Percentiles rank a stretch among this genome's conserved stretches.
Conservation (phyloP, 2,888 invertebrate species). For the Pharmacophagus antenor region DNA sequence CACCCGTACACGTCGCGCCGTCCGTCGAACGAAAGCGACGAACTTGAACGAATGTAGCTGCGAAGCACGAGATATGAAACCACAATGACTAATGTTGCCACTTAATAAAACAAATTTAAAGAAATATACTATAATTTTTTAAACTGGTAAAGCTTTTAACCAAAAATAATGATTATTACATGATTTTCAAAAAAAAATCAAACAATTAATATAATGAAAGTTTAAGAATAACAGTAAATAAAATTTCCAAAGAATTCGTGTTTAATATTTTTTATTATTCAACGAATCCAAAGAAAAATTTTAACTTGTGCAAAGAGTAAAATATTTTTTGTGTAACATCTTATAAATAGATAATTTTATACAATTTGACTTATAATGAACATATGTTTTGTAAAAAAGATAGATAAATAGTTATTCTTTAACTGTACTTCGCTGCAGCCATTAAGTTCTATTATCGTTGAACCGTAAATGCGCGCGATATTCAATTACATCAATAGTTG, state of each 20-base stretch:
- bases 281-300: too few species aligned
- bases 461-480: slow-evolving; percentile 55
- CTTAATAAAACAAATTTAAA: slow-evolving; percentile 31
- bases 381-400: too few species aligned
- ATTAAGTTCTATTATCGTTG: neutral
- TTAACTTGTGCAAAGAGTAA: too few species aligned
- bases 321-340: too few species aligned
- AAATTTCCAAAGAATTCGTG: too few species aligned
- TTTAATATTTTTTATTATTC: too few species aligned
- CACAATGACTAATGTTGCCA: slow-evolving; percentile 48
- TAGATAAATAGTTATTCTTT: too few species aligned
- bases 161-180: neutral
- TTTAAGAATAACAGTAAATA: neutral
- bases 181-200: neutral
- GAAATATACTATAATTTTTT: slow-evolving; percentile 36
- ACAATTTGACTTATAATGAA: too few species aligned
- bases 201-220: neutral
- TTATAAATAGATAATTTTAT: too few species aligned
- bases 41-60: slow-evolving; percentile 61
- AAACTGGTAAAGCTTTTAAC: too few species aligned
- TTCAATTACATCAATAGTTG: slow-evolving; percentile 61
- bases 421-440: neutral
- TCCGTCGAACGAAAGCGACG: slow-evolving; percentile 71
- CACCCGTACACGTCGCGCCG: slow-evolving; percentile 75
- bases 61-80: slow-evolving; percentile 43